Conservation (phyloP, 2,113 vertebrate species). For the Hypomesus transpacificus region DNA sequence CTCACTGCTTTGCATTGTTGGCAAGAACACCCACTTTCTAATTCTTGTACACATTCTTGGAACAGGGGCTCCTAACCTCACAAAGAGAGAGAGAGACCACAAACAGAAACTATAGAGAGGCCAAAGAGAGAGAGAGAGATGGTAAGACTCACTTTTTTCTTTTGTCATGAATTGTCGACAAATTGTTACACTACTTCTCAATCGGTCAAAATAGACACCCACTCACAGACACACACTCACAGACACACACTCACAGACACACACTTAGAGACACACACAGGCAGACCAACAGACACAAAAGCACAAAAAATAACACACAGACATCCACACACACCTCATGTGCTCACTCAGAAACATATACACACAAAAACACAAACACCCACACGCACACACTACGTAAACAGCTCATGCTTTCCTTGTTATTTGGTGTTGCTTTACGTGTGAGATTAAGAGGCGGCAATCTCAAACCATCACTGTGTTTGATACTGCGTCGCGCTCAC, state of each 20-base stretch:
- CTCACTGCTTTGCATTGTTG: no score
- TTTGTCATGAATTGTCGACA: background rate
- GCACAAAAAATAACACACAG: background rate
- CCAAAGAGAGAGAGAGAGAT: no score
- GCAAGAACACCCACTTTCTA: no score
- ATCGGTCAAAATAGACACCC: background rate
- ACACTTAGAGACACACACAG: background rate
- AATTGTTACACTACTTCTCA: background rate
- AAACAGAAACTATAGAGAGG: no score
- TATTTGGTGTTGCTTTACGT: background rate
- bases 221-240: background rate
- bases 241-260: background rate
- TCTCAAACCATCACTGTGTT: no score
- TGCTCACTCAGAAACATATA: background rate
- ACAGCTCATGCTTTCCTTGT: background rate
- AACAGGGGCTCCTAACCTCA: no score
- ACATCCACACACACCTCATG: background rate
- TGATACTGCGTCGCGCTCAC: no score
- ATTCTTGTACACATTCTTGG: no score
- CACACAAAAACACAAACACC: background rate
- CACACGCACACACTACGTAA: background rate
- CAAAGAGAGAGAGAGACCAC: no score
- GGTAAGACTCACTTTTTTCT: no score
- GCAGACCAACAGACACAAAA: background rate
- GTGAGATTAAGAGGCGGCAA: no score